These are phyloP conservation scores for Camponotus pennsylvanicus DNA, from an alignment of 1,140 invertebrate species.

Conservation along the genomic window DNA sequence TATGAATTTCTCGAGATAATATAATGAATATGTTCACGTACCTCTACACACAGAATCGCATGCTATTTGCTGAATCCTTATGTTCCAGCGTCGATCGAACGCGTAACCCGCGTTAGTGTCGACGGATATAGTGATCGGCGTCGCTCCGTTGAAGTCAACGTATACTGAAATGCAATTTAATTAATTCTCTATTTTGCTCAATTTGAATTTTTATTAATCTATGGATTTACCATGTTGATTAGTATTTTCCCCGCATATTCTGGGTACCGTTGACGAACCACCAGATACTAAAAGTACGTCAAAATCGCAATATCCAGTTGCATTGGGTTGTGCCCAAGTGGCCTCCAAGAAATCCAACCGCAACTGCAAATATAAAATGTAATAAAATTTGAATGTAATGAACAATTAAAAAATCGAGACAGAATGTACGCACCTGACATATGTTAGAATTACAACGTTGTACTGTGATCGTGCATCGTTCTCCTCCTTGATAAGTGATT, in stretches of 20 bases:
- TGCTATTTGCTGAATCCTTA: conserved; percentile 91
- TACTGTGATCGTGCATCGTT: conserved; percentile 90
- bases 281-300: conserved; percentile 91
- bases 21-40: conserved; percentile 75
- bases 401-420: neutral
- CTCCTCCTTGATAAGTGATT: conserved; percentile 88
- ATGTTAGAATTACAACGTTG: conserved; percentile 89
- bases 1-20: neutral
- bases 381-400: neutral
- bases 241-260: conserved; percentile 93
- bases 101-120: conserved; percentile 87
- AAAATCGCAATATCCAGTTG: conserved; percentile 90
- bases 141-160: conserved; percentile 90
- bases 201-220: conserved; percentile 4
- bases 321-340: conserved; percentile 90
- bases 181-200: neutral
- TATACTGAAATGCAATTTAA: conserved; percentile 87
- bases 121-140: conserved; percentile 90
- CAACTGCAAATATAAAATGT: conserved; percentile 86
- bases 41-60: conserved; percentile 90
- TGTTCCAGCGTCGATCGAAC: conserved; percentile 91
- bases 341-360: conserved; percentile 93
- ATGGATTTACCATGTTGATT: conserved; percentile 90
- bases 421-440: conserved; percentile 88
- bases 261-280: conserved; percentile 88